Evolutionary conservation across 1,140 invertebrate genomes (phyloP).

Genomic region (Drosophila jambulina): DNA sequence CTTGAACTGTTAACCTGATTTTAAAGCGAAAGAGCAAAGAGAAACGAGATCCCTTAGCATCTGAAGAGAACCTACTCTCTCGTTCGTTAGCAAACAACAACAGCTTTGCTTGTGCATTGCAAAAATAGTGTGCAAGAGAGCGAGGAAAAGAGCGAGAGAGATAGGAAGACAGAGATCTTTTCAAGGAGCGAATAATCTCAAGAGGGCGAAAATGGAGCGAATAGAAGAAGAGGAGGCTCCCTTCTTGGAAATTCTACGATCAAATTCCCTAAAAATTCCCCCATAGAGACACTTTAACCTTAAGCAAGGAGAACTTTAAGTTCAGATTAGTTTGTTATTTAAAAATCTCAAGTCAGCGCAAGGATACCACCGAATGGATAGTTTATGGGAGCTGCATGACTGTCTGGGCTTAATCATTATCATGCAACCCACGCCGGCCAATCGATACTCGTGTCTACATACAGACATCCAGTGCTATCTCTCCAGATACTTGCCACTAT

Average conservation of each 20-base stretch:
- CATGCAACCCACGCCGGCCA: slow-evolving; percentile 41
- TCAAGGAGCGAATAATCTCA: too few species aligned
- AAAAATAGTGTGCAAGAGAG: too few species aligned
- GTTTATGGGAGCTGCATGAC: slow-evolving; percentile 71
- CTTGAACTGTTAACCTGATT: too few species aligned
- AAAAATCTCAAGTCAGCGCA: not conserved
- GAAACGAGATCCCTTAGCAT: too few species aligned
- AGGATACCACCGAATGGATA: slow-evolving; percentile 19
- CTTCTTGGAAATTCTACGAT: not conserved
- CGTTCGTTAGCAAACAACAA: too few species aligned
- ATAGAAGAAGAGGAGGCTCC: too few species aligned
- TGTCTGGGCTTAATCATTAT: slow-evolving; percentile 73
- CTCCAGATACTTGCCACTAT: slow-evolving; percentile 9
- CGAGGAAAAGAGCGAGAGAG: not conserved
- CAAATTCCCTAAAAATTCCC: not conserved
- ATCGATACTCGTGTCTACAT: slow-evolving; percentile 52
- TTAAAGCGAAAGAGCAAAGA: too few species aligned
- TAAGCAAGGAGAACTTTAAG: not conserved
- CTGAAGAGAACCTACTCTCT: too few species aligned
- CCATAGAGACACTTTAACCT: not conserved
- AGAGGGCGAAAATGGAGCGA: not conserved
- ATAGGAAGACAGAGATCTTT: not conserved
- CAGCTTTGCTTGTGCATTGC: too few species aligned
- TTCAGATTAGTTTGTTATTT: not conserved
- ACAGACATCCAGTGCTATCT: slow-evolving; percentile 4